Evolutionary conservation across 2,888 invertebrate genomes (phyloP).

Genomic region (Thera britannica): DNA sequence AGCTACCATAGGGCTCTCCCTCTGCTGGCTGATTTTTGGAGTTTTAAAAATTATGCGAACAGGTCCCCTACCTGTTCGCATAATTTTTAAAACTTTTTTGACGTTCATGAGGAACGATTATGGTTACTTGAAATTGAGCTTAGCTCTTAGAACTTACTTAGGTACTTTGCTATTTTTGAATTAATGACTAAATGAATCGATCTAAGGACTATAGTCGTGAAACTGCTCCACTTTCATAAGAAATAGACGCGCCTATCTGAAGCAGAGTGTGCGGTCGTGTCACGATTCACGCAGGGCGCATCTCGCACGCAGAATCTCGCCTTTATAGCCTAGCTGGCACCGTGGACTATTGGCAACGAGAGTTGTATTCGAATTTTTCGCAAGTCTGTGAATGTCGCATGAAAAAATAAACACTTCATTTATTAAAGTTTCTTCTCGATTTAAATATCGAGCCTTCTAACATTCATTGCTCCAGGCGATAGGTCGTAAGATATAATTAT

Average conservation of each 20-base stretch:
- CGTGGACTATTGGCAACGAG: conserved; percentile 15
- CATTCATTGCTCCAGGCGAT: background rate
- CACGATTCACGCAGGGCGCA: conserved; percentile 60
- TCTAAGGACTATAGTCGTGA: background rate
- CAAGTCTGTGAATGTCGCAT: conserved; percentile 2
- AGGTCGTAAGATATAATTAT: background rate
- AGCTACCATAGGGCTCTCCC: too few species aligned
- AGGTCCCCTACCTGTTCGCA: too few species aligned
- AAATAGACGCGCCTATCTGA: conserved; percentile 24
- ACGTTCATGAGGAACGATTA: too few species aligned
- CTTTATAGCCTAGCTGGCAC: conserved; percentile 40
- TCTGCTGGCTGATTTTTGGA: too few species aligned
- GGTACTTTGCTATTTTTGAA: background rate
- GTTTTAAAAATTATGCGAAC: too few species aligned
- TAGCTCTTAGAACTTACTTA: too few species aligned
- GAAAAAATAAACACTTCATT: background rate
- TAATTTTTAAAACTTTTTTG: too few species aligned
- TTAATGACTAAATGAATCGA: background rate
- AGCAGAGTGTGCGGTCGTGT: conserved; percentile 51
- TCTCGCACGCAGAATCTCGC: conserved; percentile 51
- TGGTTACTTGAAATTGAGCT: too few species aligned
- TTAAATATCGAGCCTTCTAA: too few species aligned
- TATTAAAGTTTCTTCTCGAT: too few species aligned
- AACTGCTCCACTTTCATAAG: conserved; percentile 13
- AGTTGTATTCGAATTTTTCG: conserved; percentile 4